A percentile compares a stretch with the other conserved stretches of the same genome.
phyloP scores from a whole-genome alignment of 2,888 invertebrate species.

The Caenorhabditis sulstoni region DNA sequence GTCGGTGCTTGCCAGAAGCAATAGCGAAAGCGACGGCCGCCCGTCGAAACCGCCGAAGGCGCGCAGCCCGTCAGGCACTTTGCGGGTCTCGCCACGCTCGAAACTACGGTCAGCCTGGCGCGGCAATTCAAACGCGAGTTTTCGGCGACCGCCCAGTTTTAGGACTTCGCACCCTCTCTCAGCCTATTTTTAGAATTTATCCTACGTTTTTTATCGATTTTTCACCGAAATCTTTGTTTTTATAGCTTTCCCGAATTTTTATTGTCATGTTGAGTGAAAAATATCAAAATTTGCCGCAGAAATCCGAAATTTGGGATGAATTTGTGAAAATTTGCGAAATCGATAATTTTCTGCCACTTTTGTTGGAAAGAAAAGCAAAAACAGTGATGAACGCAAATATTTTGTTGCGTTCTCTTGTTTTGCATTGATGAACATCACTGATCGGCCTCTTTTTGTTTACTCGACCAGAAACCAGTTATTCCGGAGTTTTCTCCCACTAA shows the following conservation, averaged over 20 bases:
- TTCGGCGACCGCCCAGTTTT: slow-evolving; percentile 57
- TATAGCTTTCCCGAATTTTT: not conserved
- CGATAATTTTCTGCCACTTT: not conserved
- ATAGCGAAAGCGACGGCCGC: slow-evolving; percentile 52
- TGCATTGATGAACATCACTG: slow-evolving; percentile 32
- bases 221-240: not conserved
- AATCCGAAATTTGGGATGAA: not conserved
- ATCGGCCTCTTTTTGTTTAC: slow-evolving; percentile 5
- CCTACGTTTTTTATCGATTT: slow-evolving; percentile 4
- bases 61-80: slow-evolving; percentile 52
- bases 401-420: not conserved
- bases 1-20: slow-evolving; percentile 64
- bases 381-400: slow-evolving; percentile 22
- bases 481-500: slow-evolving; percentile 5
- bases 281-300: not conserved
- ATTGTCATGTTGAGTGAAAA: not conserved
- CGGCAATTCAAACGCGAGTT: slow-evolving; percentile 57
- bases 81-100: slow-evolving; percentile 45
- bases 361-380: slow-evolving; percentile 5
- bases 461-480: slow-evolving; percentile 27
- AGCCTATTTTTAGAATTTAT: slow-evolving; percentile 2
- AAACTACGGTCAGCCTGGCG: slow-evolving; percentile 37
- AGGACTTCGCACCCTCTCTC: slow-evolving; percentile 25
- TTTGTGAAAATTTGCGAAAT: slow-evolving; percentile 5
- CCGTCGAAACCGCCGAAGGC: slow-evolving; percentile 44